Evolutionary conservation across 2,113 vertebrate genomes (phyloP).

Genomic region (Raja brachyura): DNA sequence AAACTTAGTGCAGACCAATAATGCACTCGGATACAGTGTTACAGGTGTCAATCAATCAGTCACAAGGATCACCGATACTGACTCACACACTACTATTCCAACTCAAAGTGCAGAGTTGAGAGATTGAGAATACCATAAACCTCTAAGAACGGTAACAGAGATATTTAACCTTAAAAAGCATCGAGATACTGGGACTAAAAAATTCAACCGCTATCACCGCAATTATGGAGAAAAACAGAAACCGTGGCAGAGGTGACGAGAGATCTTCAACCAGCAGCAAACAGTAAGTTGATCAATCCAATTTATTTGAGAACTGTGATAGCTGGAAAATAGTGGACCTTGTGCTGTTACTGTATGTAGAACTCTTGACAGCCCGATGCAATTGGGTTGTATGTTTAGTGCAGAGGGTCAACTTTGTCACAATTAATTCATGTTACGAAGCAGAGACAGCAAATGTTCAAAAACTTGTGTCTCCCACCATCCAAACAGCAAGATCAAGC

Average conservation of each 20-base stretch:
- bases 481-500: no score
- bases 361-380: neutral
- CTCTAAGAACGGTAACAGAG: neutral
- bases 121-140: neutral
- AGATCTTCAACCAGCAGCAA: neutral
- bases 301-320: neutral
- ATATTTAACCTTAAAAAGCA: neutral
- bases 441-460: neutral
- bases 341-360: neutral
- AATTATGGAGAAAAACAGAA: neutral
- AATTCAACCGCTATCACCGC: neutral
- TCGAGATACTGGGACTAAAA: neutral
- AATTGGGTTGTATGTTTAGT: no score
- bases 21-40: neutral
- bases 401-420: neutral
- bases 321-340: neutral
- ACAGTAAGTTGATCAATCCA: slow-evolving; percentile 12
- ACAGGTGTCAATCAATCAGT: neutral
- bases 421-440: neutral
- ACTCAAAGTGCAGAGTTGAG: slow-evolving; percentile 23
- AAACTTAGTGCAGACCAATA: neutral
- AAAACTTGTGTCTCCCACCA: neutral
- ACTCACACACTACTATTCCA: neutral
- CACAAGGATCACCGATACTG: neutral
- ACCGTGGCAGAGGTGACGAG: neutral